These are phyloP conservation scores for Montipora capricornis DNA, from an alignment of 64 coral and sea anemone species.

Conservation along the genomic window DNA sequence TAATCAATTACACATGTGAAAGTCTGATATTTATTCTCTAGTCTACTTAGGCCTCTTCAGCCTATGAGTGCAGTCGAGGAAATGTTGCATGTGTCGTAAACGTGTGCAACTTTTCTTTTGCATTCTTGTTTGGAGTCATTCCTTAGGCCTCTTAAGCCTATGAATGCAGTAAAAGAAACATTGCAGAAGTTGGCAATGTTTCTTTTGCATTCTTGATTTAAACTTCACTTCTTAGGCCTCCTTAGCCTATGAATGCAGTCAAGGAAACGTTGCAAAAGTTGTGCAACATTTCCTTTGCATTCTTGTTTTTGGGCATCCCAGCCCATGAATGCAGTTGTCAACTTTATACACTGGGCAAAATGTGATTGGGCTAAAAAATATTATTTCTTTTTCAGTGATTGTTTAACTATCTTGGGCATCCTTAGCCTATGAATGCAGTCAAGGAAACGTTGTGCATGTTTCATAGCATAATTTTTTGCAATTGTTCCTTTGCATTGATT, in stretches of 20 bases:
- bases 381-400: no score
- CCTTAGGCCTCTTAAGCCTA: neutral
- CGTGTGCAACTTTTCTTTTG: neutral
- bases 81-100: neutral
- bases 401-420: no score
- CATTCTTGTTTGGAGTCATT: neutral
- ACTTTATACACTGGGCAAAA: no score
- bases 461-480: neutral
- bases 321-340: neutral
- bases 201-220: neutral
- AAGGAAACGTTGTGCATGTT: neutral
- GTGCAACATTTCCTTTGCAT: slow-evolving; percentile 8
- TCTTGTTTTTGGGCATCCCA: neutral
- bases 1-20: neutral
- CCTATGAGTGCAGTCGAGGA: slow-evolving; percentile 21
- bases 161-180: slow-evolving; percentile 1
- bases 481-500: neutral
- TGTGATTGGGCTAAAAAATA: no score
- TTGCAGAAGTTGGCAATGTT: no score
- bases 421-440: no score
- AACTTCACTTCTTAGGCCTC: neutral
- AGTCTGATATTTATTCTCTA: slow-evolving; percentile 36
- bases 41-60: slow-evolving; percentile 3
- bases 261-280: neutral
- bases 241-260: slow-evolving; percentile 15